Percentiles rank a stretch among this genome's conserved stretches.
Conservation (phyloP, 2,888 invertebrate genomes). For the Parnassius orleans region DNA sequence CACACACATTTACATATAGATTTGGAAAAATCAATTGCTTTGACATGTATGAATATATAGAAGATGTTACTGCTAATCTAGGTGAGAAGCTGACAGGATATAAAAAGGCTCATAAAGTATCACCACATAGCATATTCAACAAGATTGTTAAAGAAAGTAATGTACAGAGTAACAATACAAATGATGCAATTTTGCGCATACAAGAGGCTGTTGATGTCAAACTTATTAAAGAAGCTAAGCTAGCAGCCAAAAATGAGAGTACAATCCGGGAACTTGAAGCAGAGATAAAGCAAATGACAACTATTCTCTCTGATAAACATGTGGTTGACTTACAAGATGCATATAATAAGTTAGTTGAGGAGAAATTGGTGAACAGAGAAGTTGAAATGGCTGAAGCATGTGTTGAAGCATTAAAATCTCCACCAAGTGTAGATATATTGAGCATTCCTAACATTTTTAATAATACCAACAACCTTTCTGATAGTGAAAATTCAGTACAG, state of each 20-base stretch:
- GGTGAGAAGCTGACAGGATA: constrained; percentile 76
- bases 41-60: constrained; percentile 76
- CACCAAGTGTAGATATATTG: constrained; percentile 54
- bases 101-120: constrained; percentile 56
- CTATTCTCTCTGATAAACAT: constrained; percentile 67
- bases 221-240: constrained; percentile 62
- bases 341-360: constrained; percentile 53
- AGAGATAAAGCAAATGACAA: constrained; percentile 71
- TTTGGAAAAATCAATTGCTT: constrained; percentile 82
- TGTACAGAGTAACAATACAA: constrained; percentile 58
- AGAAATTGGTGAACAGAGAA: constrained; percentile 55
- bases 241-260: constrained; percentile 66
- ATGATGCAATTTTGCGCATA: constrained; percentile 67
- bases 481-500: constrained; percentile 45
- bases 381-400: constrained; percentile 69
- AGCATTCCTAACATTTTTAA: constrained; percentile 53
- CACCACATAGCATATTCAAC: constrained; percentile 63
- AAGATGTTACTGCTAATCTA: constrained; percentile 77
- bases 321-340: constrained; percentile 52
- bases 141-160: constrained; percentile 68
- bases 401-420: constrained; percentile 59
- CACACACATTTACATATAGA: constrained; percentile 83
- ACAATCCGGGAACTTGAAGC: constrained; percentile 67
- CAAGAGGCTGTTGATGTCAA: constrained; percentile 68
- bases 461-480: constrained; percentile 45